Conservation (phyloP, 2,797 vertebrate species). For the Tiaroga cobitis region DNA sequence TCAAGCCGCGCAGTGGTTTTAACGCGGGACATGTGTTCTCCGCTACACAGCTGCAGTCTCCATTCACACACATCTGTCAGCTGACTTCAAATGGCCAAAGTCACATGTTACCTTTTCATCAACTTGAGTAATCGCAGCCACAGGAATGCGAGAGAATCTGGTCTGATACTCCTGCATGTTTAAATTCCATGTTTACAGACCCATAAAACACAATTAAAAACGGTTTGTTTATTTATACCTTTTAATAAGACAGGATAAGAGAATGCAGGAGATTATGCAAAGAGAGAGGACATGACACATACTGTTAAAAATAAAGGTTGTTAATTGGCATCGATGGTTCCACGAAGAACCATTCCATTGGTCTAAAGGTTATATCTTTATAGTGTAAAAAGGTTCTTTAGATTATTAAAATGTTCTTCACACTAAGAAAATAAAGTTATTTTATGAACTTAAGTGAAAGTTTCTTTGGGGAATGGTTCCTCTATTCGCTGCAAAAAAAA, state of each 20-base stretch:
- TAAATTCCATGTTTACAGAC: background rate
- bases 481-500: background rate
- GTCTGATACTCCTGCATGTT: background rate
- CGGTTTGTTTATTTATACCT: background rate
- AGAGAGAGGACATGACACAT: background rate
- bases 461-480: background rate
- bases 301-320: background rate
- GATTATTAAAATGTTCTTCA: background rate
- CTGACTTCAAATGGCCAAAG: conserved; percentile 23
- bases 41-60: conserved; percentile 43
- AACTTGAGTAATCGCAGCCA: background rate
- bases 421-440: background rate
- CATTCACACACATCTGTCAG: conserved; percentile 37
- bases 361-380: background rate
- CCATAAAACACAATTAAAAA: background rate
- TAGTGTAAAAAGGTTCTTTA: background rate
- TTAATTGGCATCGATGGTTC: background rate
- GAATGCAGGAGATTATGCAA: background rate
- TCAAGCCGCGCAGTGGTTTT: conserved; percentile 44
- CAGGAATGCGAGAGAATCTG: background rate
- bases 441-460: background rate
- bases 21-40: conserved; percentile 44
- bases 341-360: background rate
- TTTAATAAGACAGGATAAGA: background rate
- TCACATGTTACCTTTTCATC: conserved; percentile 22